Evolutionary conservation across 2,113 vertebrate genomes (phyloP).

Genomic region (Vulpes lagopus): DNA sequence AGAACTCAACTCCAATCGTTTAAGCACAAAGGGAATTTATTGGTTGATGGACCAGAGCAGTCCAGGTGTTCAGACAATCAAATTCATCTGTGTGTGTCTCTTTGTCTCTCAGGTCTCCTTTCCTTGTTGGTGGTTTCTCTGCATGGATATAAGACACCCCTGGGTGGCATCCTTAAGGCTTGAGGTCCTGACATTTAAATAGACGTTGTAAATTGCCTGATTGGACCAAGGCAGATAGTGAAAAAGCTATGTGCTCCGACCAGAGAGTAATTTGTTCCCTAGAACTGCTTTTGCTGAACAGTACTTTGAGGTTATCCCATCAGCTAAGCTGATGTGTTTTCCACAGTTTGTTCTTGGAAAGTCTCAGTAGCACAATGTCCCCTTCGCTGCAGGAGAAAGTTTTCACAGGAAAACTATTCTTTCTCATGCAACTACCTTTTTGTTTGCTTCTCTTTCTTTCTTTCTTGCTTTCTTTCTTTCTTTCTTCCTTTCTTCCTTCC

Average conservation of each 20-base stretch:
- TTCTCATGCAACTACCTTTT: neutral
- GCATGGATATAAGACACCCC: neutral
- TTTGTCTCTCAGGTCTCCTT: neutral
- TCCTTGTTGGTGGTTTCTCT: neutral
- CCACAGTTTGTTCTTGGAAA: neutral
- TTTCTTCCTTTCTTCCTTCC: neutral
- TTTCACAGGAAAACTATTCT: conserved; percentile 4
- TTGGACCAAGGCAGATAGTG: neutral
- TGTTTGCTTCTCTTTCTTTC: neutral
- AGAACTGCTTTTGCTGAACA: neutral
- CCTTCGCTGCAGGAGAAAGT: neutral
- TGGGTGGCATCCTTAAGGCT: no score
- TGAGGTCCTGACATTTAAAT: neutral
- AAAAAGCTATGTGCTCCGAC: neutral
- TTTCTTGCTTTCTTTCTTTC: neutral
- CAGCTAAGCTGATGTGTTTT: neutral
- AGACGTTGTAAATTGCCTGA: neutral
- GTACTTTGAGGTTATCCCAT: neutral
- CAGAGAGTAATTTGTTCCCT: neutral
- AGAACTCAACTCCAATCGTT: neutral
- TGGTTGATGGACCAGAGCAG: neutral
- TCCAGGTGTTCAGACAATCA: neutral
- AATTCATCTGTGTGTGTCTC: neutral
- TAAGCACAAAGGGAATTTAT: neutral
- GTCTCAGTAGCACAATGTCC: neutral